Base-by-base conservation (phyloP, 2,888 invertebrate genomes). In the Hypena proboscidalis region DNA sequence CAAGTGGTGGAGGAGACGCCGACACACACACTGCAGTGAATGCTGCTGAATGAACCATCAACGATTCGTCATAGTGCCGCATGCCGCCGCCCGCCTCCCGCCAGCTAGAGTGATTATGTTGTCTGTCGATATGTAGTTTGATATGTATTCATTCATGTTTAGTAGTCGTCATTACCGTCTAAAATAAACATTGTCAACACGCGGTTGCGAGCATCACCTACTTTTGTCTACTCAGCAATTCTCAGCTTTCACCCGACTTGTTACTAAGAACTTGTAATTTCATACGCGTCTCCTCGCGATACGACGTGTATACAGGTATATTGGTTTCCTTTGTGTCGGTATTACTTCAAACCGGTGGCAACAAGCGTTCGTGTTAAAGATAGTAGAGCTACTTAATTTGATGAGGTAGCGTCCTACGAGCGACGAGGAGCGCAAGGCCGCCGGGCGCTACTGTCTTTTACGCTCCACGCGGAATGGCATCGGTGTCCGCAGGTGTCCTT, bases 11-110 rank as follows among this genome's bases (percentile, higher is more conserved):
- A 15, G 4, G n/a, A 31, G 23, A 15, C 13, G 25, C 19, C 17
- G 23, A 6, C 22, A 15, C 29, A 3, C 21, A 13, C 39, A 31
- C 30, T 14, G 30, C 20, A 27, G 19, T 37, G 32, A 20, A 10
- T 9, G 21, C 10, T 37, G 19, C 38, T 35, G 15, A 39, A 45
- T 38, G 33, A 29, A 33, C 27, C 14, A 19, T 38, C 33, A 33
- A 29, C 14, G 33, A 33, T 38, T 25, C 29, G 23, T 44, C 23
- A 17, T 14, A 19, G 13, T 17, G 9, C 32, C 19, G 10, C n/a
- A n/a, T n/a, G n/a, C 7, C 34, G 23, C 27, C 20, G n/a, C n/a
- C 11, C 21, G 4, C 29, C 14, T 6, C 21, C 3, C n/a, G n/a
- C n/a, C n/a, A n/a, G n/a, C n/a, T n/a, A n/a, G n/a, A n/a, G n/a